These are phyloP conservation scores for Octodonta nipae DNA, from an alignment of 2,888 invertebrate genomes.

Conservation along the genomic window DNA sequence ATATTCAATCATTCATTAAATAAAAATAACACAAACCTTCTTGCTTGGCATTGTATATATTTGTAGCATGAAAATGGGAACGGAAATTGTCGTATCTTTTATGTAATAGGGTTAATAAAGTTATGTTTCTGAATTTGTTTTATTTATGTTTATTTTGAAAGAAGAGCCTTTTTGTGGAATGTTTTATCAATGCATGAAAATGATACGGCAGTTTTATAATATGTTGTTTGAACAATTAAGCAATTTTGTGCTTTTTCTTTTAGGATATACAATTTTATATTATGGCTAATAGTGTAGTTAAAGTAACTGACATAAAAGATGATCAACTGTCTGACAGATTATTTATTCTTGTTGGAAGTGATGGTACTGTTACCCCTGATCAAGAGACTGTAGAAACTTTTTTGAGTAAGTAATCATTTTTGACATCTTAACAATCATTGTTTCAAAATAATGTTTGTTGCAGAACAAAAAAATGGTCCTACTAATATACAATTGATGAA, in stretches of 20 bases:
- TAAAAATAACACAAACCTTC: no score
- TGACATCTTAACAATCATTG: conserved; percentile 5
- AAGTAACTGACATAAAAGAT: conserved; percentile 34
- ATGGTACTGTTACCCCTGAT: conserved; percentile 72
- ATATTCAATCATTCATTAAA: no score
- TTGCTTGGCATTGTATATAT: no score
- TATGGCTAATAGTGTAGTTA: conserved; percentile 35
- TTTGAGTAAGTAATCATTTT: conserved; percentile 31
- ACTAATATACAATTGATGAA: conserved; percentile 32
- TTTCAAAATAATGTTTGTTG: conserved; percentile 12
- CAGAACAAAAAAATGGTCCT: conserved; percentile 27
- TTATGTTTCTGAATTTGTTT: no score
- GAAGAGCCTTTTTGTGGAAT: no score
- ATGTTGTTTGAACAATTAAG: no score
- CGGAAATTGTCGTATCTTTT: no score
- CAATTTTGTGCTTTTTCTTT: not conserved
- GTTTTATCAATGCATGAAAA: no score
- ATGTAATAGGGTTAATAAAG: no score
- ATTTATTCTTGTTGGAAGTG: conserved; percentile 74
- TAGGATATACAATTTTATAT: not conserved
- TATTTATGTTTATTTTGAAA: no score
- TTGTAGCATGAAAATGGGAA: no score
- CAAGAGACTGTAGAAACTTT: conserved; percentile 65
- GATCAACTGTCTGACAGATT: conserved; percentile 50
- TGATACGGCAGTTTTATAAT: no score